A percentile compares a stretch with the other conserved stretches of the same genome.
Conservation (phyloP, 1,140 invertebrate species). For the Drosophila guanche region DNA sequence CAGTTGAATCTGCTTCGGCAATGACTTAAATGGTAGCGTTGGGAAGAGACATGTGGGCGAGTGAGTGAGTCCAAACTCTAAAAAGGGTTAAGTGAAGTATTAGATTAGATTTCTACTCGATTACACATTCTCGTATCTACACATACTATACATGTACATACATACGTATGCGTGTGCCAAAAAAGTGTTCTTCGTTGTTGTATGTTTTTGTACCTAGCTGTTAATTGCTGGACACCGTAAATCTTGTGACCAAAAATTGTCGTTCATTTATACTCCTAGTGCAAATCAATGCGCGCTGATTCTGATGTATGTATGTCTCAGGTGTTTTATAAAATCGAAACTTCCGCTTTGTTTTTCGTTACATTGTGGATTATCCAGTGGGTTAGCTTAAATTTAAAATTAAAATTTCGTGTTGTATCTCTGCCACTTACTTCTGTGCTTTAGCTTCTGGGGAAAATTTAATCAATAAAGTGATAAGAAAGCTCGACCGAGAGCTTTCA, state of each 20-base stretch:
- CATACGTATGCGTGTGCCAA: not conserved
- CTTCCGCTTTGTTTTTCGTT: conserved; percentile 32
- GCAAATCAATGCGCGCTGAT: conserved; percentile 18
- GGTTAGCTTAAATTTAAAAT: conserved; percentile 17
- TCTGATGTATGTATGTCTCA: conserved; percentile 16
- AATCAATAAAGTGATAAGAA: conserved; percentile 47
- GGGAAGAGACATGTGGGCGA: conserved; percentile 22
- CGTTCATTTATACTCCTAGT: conserved; percentile 34
- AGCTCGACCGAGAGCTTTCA: conserved; percentile 26
- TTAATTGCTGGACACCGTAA: conserved; percentile 32
- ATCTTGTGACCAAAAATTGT: conserved; percentile 40
- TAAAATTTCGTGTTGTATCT: conserved; percentile 35
- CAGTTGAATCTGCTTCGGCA: conserved; percentile 24
- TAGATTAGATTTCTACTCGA: conserved; percentile 23
- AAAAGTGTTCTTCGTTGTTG: not conserved
- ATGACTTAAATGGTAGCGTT: conserved; percentile 20
- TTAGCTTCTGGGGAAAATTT: conserved; percentile 38
- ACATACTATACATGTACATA: not conserved
- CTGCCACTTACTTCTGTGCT: conserved; percentile 28
- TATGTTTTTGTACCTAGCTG: conserved; percentile 31
- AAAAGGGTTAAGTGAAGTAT: conserved; percentile 13
- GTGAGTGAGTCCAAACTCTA: conserved; percentile 11
- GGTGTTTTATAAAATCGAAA: not conserved
- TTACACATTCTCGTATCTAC: conserved; percentile 5
- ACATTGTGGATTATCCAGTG: conserved; percentile 32